phyloP scores from a whole-genome alignment of 2,113 vertebrate genomes.

The Bungarus multicinctus region DNA sequence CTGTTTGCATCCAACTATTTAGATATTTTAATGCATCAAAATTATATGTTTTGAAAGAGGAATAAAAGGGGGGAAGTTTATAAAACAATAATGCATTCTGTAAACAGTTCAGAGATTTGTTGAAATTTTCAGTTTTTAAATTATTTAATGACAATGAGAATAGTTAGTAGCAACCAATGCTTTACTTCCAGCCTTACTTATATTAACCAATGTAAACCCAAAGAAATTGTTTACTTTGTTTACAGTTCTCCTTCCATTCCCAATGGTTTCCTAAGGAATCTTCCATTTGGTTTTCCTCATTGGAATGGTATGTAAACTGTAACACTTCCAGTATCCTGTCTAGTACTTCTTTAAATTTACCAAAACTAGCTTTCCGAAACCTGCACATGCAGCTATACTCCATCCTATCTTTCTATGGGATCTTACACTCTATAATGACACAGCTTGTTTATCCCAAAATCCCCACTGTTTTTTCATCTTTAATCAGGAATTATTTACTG shows the following conservation, averaged over 20 bases:
- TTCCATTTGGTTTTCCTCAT: background rate
- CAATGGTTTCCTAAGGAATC: background rate
- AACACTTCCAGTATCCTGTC: background rate
- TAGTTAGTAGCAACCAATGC: background rate
- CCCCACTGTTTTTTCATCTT: background rate
- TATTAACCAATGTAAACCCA: background rate
- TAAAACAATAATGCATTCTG: background rate
- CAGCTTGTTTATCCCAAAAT: background rate
- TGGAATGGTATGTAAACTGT: background rate
- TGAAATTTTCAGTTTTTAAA: background rate
- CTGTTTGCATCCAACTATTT: background rate
- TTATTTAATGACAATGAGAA: background rate
- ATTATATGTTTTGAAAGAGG: background rate
- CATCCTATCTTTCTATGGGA: background rate
- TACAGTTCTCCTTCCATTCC: background rate
- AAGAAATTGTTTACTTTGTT: background rate
- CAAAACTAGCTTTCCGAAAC: background rate
- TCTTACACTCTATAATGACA: background rate
- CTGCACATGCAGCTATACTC: background rate
- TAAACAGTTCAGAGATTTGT: background rate
- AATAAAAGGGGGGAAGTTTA: background rate
- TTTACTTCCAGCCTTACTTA: background rate
- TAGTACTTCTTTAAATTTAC: background rate
- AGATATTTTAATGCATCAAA: background rate
- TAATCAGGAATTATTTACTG: background rate